A percentile compares a stretch with the other conserved stretches of the same genome.
These are phyloP conservation scores for Brachionus paranguensis DNA, from an alignment of 1,140 invertebrate species.

Conservation along the genomic window DNA sequence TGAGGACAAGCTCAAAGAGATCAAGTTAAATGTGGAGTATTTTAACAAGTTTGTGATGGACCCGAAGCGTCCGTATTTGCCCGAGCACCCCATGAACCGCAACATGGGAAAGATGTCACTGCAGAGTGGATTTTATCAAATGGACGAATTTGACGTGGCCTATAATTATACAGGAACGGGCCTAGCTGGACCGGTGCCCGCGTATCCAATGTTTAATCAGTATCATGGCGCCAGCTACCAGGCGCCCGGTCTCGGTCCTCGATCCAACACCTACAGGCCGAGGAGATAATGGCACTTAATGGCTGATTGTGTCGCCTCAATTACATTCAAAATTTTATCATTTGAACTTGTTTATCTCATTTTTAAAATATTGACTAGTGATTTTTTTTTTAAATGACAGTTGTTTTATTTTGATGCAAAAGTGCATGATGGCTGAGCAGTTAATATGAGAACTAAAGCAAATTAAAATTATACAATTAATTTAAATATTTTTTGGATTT, in stretches of 20 bases:
- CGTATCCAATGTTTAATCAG: background rate
- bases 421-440: background rate
- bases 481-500: too few relatives aligned
- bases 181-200: background rate
- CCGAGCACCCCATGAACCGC: constrained; percentile 72
- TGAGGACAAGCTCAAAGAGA: constrained; percentile 91
- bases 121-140: background rate
- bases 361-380: background rate
- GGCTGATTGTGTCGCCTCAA: too few relatives aligned
- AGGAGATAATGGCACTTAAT: background rate
- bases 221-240: background rate
- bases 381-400: background rate
- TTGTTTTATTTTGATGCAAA: background rate
- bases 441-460: background rate
- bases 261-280: background rate
- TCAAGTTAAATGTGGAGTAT: constrained; percentile 73
- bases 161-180: background rate
- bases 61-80: constrained; percentile 83
- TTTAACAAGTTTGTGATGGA: constrained; percentile 58
- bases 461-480: background rate
- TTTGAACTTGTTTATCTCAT: background rate
- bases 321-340: background rate
- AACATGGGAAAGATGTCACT: constrained; percentile 14
- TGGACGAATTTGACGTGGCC: background rate
- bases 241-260: background rate